Evolutionary conservation across 1,140 invertebrate genomes (phyloP).

Genomic region (Aporrectodea caliginosa): DNA sequence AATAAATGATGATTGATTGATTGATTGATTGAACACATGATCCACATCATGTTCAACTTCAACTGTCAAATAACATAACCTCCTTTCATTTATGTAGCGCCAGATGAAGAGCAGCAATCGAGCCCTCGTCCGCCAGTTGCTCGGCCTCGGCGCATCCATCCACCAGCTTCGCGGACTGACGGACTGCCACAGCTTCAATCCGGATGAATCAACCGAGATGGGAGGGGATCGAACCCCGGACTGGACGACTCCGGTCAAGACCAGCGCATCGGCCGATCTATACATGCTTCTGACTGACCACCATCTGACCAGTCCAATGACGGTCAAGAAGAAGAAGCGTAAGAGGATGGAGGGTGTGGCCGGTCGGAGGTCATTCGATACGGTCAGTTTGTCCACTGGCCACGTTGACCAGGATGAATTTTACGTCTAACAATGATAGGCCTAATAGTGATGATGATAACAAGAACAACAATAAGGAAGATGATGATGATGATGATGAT

Average conservation of each 20-base stretch:
- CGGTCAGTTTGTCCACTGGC: no score
- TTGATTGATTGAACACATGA: no score
- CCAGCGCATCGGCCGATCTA: not conserved
- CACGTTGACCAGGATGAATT: no score
- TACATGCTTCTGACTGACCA: no score
- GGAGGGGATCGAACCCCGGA: not conserved
- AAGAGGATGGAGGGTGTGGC: no score
- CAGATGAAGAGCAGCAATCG: not conserved
- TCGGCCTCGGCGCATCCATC: not conserved
- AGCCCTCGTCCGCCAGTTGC: not conserved
- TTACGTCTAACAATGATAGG: not conserved
- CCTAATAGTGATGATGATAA: conserved; percentile 13
- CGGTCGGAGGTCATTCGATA: no score
- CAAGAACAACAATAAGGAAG: not conserved
- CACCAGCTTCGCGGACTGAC: not conserved
- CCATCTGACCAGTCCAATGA: no score
- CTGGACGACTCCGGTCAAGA: not conserved
- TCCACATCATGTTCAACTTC: no score
- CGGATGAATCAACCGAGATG: no score
- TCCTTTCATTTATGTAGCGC: not conserved
- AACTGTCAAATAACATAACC: no score
- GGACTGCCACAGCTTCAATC: not conserved
- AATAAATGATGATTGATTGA: no score
- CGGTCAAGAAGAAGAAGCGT: no score
- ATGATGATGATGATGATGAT: conserved; percentile 15